These are phyloP conservation scores for Odontocerum albicorne DNA, from an alignment of 2,888 invertebrate genomes.

Conservation along the genomic window DNA sequence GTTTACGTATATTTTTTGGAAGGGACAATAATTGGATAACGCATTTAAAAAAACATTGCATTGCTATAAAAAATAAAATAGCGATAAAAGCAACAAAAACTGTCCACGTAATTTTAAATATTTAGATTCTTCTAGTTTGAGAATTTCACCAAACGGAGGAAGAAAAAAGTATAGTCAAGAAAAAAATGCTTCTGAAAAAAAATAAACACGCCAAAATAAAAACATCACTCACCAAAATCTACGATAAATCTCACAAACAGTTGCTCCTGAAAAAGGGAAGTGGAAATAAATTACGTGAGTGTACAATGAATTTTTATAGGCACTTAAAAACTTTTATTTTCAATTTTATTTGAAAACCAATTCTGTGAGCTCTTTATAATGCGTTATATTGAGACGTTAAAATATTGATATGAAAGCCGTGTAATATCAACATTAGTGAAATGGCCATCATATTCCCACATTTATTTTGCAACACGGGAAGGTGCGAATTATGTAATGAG, in stretches of 20 bases:
- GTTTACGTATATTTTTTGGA: no score
- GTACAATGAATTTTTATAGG: slow-evolving; percentile 22
- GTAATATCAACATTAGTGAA: slow-evolving; percentile 13
- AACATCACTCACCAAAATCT: no score
- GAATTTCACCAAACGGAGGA: no score
- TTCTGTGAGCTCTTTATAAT: slow-evolving; percentile 21
- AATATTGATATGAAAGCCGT: slow-evolving; percentile 21
- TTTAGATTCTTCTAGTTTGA: no score
- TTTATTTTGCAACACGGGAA: slow-evolving; percentile 15
- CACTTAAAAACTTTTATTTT: slow-evolving; percentile 20
- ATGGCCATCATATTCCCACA: slow-evolving; percentile 11
- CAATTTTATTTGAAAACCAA: slow-evolving; percentile 21
- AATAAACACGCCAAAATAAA: no score
- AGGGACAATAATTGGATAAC: no score
- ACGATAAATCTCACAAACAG: not conserved
- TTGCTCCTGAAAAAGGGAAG: slow-evolving; percentile 15
- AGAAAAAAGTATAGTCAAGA: no score
- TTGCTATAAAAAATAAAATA: no score
- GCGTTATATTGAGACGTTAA: slow-evolving; percentile 21
- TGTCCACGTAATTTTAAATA: no score
- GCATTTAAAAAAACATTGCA: no score
- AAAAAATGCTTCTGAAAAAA: no score
- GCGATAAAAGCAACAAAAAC: no score
- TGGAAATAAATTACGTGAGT: slow-evolving; percentile 10
- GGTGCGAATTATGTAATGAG: slow-evolving; percentile 18